Base-by-base conservation (phyloP, 2,888 invertebrate genomes). In the Tachina fera region DNA sequence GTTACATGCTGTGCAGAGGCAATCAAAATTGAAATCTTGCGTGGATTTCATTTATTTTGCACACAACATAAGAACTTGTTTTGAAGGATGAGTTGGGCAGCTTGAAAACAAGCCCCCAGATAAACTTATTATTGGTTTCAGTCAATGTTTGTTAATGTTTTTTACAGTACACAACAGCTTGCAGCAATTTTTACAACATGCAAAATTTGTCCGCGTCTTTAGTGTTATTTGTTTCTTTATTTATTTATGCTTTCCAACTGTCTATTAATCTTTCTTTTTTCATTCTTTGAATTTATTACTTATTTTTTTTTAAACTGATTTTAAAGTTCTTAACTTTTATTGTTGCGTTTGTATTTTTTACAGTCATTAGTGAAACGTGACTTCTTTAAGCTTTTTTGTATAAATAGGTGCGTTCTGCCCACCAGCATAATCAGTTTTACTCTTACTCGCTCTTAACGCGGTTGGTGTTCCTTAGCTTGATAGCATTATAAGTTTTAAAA, bases 401-500 rank as follows among this genome's bases (percentile, higher is more conserved):
- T 91, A 90, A 90, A 91, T 90, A 91, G 89, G 80, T 84, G 89
- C 86, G 83, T 86, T 85, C 87, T 85, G 88, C 76, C 65, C 87
- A 84, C 86, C 85, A 86, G 87, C 87, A 88, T 75, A 89, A 90
- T 88, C 90, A 90, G 90, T 90, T 88, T 89, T 79, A 87, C 89
- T 87, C 87, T 87, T 88, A 87, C 89, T 90, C 89, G 90, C 89
- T 88, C 87, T 88, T 87, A 80, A 72, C 1, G 67, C 82, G 75
- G 82, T 79, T 75, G 85, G 70, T 78, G 45, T 43, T 76, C 61
- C 68, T 74, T 75, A 19, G 51, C 60, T 53, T 31, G 49, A 22
- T 45, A 70, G 53, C 10, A 10, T 74, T 49, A 43, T 19, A 60
- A 65, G 13, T 3, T 65, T 10, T 16, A 65, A 72, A 47, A 39